Evolutionary conservation across 2,113 vertebrate species (phyloP).

Genomic region (Daubentonia madagascariensis): DNA sequence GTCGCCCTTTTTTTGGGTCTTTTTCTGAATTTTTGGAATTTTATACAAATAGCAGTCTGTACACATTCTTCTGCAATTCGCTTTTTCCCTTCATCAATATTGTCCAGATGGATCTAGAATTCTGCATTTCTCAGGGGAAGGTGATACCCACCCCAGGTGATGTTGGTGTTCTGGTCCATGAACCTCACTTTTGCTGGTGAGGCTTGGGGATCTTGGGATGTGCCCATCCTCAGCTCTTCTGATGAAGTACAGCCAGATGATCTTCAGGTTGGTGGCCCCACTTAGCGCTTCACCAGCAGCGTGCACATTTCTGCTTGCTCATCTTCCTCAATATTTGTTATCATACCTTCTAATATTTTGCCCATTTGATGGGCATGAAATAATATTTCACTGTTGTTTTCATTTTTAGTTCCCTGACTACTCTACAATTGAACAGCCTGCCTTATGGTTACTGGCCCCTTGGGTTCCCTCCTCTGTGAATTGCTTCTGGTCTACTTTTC

Average conservation of each 20-base stretch:
- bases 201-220: neutral
- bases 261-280: accelerated
- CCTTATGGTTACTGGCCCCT: neutral
- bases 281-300: accelerated
- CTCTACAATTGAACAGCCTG: accelerated
- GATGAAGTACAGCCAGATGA: neutral
- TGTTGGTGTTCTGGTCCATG: neutral
- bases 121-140: neutral
- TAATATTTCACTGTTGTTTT: neutral
- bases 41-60: neutral
- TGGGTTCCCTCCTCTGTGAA: neutral
- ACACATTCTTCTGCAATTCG: neutral
- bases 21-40: neutral
- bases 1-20: neutral
- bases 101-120: neutral
- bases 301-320: accelerated
- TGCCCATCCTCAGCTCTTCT: accelerated
- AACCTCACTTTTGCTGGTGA: accelerated
- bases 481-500: neutral
- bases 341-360: accelerated
- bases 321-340: accelerated
- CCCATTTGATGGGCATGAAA: accelerated
- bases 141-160: accelerated
- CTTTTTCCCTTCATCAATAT: neutral
- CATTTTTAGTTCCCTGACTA: neutral